Evolutionary conservation across 2,113 vertebrate genomes (phyloP).

Genomic region (Melanocharis versteri): DNA sequence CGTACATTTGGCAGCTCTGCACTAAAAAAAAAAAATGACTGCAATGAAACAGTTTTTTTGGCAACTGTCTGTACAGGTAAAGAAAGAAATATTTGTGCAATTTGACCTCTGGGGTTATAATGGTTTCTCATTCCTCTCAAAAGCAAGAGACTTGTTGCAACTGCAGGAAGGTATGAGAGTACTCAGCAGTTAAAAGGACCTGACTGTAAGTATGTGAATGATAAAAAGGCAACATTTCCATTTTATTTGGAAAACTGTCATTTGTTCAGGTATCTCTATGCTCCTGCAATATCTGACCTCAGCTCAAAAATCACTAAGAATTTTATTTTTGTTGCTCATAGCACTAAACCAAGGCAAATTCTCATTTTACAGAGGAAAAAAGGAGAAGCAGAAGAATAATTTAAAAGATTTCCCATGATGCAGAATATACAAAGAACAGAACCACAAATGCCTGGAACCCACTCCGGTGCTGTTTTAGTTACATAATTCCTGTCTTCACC

Average conservation of each 20-base stretch:
- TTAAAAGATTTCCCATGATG: not conserved
- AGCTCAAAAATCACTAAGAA: not conserved
- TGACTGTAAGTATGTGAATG: not conserved
- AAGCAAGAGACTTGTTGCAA: not conserved
- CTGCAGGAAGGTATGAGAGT: not conserved
- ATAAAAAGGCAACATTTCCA: not conserved
- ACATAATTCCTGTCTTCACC: not conserved
- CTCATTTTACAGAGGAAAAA: not conserved
- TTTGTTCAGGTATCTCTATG: not conserved
- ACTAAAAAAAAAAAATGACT: not conserved
- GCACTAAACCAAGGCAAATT: not conserved
- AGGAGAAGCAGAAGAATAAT: not conserved
- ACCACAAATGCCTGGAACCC: not conserved
- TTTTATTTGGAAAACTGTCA: not conserved
- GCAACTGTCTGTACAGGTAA: not conserved
- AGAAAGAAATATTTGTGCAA: not conserved
- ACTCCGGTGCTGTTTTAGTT: not conserved
- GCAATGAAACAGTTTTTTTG: not conserved
- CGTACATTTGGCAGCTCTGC: not conserved
- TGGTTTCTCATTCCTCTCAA: not conserved
- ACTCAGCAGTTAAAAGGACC: not conserved
- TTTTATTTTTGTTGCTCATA: not conserved
- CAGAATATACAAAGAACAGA: not conserved
- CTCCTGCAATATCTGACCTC: not conserved
- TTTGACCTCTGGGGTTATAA: not conserved